A percentile compares a stretch with the other conserved stretches of the same genome.
Conservation (phyloP, 2,797 vertebrate genomes). For the Merluccius polli region DNA sequence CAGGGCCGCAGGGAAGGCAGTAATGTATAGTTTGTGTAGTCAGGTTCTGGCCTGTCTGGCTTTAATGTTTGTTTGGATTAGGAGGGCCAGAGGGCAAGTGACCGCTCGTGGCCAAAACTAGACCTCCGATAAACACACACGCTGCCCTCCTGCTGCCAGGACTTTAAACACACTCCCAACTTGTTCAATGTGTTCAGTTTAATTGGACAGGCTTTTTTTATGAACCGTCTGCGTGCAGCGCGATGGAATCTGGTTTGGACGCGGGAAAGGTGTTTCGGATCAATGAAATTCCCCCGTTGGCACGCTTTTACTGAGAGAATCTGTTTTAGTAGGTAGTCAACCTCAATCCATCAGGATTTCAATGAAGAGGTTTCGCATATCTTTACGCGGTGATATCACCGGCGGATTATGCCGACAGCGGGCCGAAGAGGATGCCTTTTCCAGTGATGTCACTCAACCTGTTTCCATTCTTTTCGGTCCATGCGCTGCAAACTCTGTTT, state of each 20-base stretch:
- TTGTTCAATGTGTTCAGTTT: not conserved
- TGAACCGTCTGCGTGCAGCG: not conserved
- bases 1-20: conserved; percentile 23
- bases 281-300: not conserved
- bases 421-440: conserved; percentile 9
- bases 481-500: not conserved
- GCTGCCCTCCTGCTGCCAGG: conserved; percentile 13
- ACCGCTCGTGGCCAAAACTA: conserved; percentile 58
- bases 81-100: conserved; percentile 58
- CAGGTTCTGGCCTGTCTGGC: conserved; percentile 56
- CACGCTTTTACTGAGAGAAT: not conserved
- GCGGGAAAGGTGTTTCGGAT: not conserved
- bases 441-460: conserved; percentile 14
- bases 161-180: conserved; percentile 19
- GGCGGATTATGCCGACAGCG: conserved; percentile 20
- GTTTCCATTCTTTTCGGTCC: not conserved
- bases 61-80: conserved; percentile 63
- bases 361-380: conserved; percentile 6
- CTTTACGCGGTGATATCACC: conserved; percentile 28
- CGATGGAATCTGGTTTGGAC: not conserved
- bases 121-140: conserved; percentile 49
- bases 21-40: conserved; percentile 61
- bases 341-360: not conserved
- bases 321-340: conserved; percentile 11
- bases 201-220: conserved; percentile 7